Evolutionary conservation across 2,888 invertebrate genomes (phyloP), one percentile per base, ranked within the genome.

Genomic region (Empis stercorea): DNA sequence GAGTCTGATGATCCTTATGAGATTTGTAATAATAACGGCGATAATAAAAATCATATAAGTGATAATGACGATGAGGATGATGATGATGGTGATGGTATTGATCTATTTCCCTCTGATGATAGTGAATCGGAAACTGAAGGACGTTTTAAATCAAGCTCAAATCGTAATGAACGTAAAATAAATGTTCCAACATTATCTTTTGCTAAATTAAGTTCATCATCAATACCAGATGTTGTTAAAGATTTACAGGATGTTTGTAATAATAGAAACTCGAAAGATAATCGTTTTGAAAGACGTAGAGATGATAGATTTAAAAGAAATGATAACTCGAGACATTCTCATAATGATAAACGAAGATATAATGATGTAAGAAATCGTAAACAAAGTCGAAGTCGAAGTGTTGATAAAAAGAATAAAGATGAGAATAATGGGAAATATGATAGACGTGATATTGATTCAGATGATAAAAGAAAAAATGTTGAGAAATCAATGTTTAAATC

Each of bases 71-170:
- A 43, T 39, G 53, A 47, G 7, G 48, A 48, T 11, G 48, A 49
- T 14, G 47, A 47, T 4, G 50, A 44, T 10, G 48, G 46, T 10
- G 56, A 55, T 44, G 56, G 52, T 10, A 53, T 57, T 36, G 56
- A 55, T 45, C 46, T 57, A 40, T 55, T 57, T 40, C 52, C 55
- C 13, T 56, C 56, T 13, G 56, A 57, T 30, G 57, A 57, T 41
- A 55, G 55, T 49, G 57, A 57, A 51, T 56, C 55, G 0, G 56
- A 56, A 48, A 56, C 53, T 50, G 56, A 56, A 30, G 56, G 55
- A 10, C 53, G 56, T 13, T 56, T 56, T 43, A 57, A 56, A 43
- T 51, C 53, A n/a, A 45, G 32, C 7, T 46, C 50, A 14, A 51
- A 45, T 30, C 53, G 51, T 46, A 53, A 42, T 43, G 51, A 52